These are phyloP conservation scores for Agraylea sexmaculata DNA, from an alignment of 1,140 invertebrate species.

Conservation along the genomic window DNA sequence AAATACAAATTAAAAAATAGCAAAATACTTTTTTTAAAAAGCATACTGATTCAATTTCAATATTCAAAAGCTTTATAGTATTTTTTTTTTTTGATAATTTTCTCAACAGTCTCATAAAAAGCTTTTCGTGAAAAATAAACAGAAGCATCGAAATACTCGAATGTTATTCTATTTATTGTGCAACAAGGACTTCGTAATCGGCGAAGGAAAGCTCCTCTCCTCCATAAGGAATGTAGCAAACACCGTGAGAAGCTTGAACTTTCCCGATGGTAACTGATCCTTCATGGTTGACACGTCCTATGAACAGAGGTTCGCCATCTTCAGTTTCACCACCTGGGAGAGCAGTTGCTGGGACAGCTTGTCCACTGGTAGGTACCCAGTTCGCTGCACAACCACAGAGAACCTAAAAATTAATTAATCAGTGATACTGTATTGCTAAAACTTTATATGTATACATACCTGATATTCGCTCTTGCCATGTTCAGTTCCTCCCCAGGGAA, in stretches of 20 bases:
- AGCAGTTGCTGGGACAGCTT: conserved; percentile 56
- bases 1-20: too few relatives aligned
- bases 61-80: too few relatives aligned
- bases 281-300: conserved; percentile 48
- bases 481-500: conserved; percentile 68
- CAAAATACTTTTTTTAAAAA: too few relatives aligned
- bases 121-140: too few relatives aligned
- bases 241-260: conserved; percentile 52
- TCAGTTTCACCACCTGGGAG: conserved; percentile 60
- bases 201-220: conserved; percentile 52
- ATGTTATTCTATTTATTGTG: conserved; percentile 7
- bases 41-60: too few relatives aligned
- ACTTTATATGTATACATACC: conserved; percentile 29
- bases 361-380: conserved; percentile 50
- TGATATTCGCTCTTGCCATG: conserved; percentile 63
- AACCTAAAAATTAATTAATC: conserved; percentile 32
- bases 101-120: conserved; percentile 9
- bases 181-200: conserved; percentile 54
- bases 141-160: neutral
- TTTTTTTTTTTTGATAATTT: too few relatives aligned
- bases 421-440: neutral
- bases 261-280: conserved; percentile 57
- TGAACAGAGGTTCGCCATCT: conserved; percentile 59
- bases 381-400: conserved; percentile 45
- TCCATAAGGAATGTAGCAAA: conserved; percentile 60